Base-by-base conservation (phyloP, 2,888 invertebrate species). In the Trichogramma dendrolimi region DNA sequence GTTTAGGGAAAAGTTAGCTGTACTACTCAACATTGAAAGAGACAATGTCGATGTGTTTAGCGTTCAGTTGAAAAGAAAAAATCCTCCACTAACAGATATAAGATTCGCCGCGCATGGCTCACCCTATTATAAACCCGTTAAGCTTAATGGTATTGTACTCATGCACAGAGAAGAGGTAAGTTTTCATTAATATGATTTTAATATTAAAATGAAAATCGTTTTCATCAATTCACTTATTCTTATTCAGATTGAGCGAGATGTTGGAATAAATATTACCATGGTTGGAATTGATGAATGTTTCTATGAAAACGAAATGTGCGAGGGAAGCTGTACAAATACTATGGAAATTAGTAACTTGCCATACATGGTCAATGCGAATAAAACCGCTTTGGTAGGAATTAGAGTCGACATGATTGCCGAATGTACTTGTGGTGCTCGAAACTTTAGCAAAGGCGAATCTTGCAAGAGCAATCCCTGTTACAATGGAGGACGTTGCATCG, bases 221-320 rank as follows among this genome's bases (percentile, higher is more conserved):
- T 58, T 58, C 4, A 47, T 27, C 27, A 27, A 56, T 47, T 51
- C 7, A 27, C 40, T 4, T 46, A 39, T 47, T 50, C 4, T 47
- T n/a, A 8, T 71, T 38, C 71, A 86, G 85, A 95, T 96, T 74
- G 95, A 96, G 80, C 86, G 89, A 72, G 90, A 91, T 67, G 92
- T 96, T n/a, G 96, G 95, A 50, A 92, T 96, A 65, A 94, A 94
- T 76, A 94, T 97, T 63, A 94, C 94, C 10, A 96, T 96, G 96
- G 96, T 98, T 14, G 96, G 96, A 66, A 96, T 99, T 70, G 97
- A 96, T 74, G 95, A 96, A 81, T 96, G 95, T 79, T 83, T 95
- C 65, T 93, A 94, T 78, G 95, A 96, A 83, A 94, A 94, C 77
- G 90, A 92, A 78, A 91, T 92, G 86, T 96, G 95, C 79, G 95